phyloP scores from a whole-genome alignment of 1,140 invertebrate species.

The Drosophila tristis region DNA sequence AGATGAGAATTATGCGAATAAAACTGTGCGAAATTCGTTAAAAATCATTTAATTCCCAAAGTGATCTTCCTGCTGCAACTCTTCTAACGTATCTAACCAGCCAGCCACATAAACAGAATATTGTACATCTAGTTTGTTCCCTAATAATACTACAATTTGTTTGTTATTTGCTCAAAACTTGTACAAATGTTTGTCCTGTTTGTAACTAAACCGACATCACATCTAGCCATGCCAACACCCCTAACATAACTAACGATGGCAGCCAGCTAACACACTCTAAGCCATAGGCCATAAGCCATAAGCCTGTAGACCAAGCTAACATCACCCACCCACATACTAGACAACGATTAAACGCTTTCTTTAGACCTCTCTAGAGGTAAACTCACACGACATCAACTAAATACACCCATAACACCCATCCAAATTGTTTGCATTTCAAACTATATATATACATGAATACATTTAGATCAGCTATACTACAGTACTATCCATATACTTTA shows the following conservation, averaged over 20 bases:
- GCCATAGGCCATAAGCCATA: constrained; percentile 27
- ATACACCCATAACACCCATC: constrained; percentile 37
- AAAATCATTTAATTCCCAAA: too few species aligned
- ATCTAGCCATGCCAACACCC: constrained; percentile 15
- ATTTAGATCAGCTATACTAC: constrained; percentile 3
- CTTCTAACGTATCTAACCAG: constrained; percentile 15
- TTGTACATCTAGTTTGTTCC: constrained; percentile 23
- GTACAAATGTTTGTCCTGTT: constrained; percentile 78
- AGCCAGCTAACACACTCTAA: not conserved
- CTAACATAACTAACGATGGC: constrained; percentile 18
- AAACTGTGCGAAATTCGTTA: too few species aligned
- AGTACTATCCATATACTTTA: not conserved
- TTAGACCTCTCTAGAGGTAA: constrained; percentile 32
- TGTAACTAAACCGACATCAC: constrained; percentile 39
- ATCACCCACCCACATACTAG: not conserved
- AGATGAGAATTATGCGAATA: too few species aligned
- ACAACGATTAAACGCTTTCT: constrained; percentile 47
- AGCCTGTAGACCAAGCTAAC: constrained; percentile 43
- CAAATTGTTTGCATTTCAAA: constrained; percentile 37
- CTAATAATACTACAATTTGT: constrained; percentile 24
- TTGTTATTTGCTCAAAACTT: constrained; percentile 35
- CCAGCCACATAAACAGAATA: constrained; percentile 9
- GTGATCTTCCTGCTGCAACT: constrained; percentile 23
- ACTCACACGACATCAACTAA: constrained; percentile 22
- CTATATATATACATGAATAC: constrained; percentile 17